Base-by-base conservation (phyloP, 64 coral and sea anemone species). In the Porites australiensis region DNA sequence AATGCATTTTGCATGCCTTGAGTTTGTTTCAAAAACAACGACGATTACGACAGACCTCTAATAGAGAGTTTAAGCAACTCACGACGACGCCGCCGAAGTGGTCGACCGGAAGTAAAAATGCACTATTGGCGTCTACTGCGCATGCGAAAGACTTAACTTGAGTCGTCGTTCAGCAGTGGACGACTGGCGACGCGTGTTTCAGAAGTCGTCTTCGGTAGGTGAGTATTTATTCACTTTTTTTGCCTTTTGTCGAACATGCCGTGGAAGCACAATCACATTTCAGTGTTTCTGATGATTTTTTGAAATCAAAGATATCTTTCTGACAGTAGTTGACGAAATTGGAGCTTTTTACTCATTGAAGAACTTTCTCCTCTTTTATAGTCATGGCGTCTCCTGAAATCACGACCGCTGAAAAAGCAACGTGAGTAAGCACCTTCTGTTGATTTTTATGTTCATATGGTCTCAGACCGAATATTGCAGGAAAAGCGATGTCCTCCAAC, bases 61-160 rank as follows among this genome's bases (percentile, higher is more conserved):
- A 37, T 37, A 37, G 59, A 43, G 58, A 83, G 57, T 47, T 83
- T 83, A 66, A 83, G 60, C 80, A 83, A 83, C 80, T 60, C 55
- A 83, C 80, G 58, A 83, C 27, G 80, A 83, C 80, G 58, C 13
- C 80, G 23, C 64, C 58, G 44, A 64, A 27, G 45, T 65, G 4
- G 58, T 21, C 61, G 80, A 83, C 80, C 80, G 61, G 80, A 66
- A 83, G 80, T 66, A 46, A 83, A 20, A 83, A 64, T 83, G 18
- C 55, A 21, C 13, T 27, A 83, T 46, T 64, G 62, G 80, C 58
- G 16, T 23, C 64, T 65, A 83, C 55, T 43, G 58, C 80, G 80
- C 80, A 64, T 83, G 80, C 20, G 67, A 22, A 70, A 19, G 20
- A 70, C 20, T 22, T 3, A 2, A 6, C 19, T 70, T 14, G 67